Conservation (phyloP, 2,113 vertebrate genomes). For the Muscicapa adusta region DNA sequence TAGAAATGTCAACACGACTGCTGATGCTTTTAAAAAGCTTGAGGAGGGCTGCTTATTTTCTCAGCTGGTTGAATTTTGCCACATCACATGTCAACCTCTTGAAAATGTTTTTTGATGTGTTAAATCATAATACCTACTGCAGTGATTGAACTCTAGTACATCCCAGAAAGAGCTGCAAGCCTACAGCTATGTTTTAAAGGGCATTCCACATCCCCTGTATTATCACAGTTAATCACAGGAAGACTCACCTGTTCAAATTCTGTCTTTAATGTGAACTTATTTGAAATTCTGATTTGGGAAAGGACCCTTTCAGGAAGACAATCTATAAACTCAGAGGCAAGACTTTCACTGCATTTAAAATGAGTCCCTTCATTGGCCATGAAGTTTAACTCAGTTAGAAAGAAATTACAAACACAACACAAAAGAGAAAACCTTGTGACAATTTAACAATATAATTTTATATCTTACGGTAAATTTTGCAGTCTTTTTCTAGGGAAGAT, state of each 20-base stretch:
- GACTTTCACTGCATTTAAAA: slow-evolving; percentile 11
- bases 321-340: slow-evolving; percentile 8
- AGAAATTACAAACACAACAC: background rate
- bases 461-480: background rate
- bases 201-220: background rate
- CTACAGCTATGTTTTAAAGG: slow-evolving; percentile 5
- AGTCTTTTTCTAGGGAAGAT: background rate
- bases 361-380: background rate
- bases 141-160: background rate
- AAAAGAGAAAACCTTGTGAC: background rate
- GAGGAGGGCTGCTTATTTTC: background rate
- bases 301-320: background rate
- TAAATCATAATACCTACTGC: background rate
- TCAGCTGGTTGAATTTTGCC: background rate
- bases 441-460: background rate
- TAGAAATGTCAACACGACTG: background rate
- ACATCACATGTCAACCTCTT: background rate
- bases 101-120: background rate
- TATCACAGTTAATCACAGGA: slow-evolving; percentile 28
- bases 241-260: background rate
- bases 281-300: slow-evolving; percentile 46
- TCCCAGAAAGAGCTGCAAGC: background rate
- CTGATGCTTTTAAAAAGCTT: background rate
- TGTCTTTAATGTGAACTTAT: background rate
- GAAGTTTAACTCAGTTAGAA: slow-evolving; percentile 18